phyloP scores from a whole-genome alignment of 2,113 vertebrate species.

The Lagopus muta region DNA sequence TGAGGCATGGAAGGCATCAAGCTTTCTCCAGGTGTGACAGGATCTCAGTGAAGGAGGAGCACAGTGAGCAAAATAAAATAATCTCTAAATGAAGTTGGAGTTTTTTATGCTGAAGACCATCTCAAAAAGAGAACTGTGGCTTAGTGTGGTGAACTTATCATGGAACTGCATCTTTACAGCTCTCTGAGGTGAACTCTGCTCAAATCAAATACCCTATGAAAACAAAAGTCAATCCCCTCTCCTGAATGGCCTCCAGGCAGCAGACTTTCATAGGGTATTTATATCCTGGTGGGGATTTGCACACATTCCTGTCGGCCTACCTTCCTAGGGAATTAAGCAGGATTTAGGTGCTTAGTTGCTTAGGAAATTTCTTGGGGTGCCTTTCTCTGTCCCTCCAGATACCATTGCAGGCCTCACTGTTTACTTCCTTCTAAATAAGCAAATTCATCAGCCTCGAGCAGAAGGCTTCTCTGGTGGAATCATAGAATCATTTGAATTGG shows the following conservation, averaged over 20 bases:
- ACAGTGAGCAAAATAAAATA: neutral
- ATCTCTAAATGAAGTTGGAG: neutral
- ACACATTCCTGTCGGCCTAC: conserved; percentile 29
- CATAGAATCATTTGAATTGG: no score
- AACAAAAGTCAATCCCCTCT: neutral
- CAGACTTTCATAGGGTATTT: conserved; percentile 34
- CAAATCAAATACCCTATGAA: neutral
- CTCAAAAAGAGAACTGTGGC: neutral
- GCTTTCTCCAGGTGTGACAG: neutral
- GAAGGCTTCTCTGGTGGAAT: neutral
- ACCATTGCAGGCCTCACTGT: neutral
- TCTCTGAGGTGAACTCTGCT: neutral
- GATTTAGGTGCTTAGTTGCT: conserved; percentile 48
- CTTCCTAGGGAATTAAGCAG: conserved; percentile 29
- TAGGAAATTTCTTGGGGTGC: conserved; percentile 21
- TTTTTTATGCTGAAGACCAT: neutral
- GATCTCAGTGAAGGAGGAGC: neutral
- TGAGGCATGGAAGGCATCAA: neutral
- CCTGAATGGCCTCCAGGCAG: neutral
- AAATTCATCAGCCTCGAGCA: neutral
- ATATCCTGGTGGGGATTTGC: conserved; percentile 12
- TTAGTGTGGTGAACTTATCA: neutral
- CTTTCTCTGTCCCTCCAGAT: neutral
- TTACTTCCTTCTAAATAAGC: neutral
- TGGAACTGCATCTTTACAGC: neutral